Percentiles rank a stretch among this genome's conserved stretches.
These are phyloP conservation scores for Nephrocerus scutellatus DNA, from an alignment of 2,888 invertebrate genomes.

Conservation along the genomic window DNA sequence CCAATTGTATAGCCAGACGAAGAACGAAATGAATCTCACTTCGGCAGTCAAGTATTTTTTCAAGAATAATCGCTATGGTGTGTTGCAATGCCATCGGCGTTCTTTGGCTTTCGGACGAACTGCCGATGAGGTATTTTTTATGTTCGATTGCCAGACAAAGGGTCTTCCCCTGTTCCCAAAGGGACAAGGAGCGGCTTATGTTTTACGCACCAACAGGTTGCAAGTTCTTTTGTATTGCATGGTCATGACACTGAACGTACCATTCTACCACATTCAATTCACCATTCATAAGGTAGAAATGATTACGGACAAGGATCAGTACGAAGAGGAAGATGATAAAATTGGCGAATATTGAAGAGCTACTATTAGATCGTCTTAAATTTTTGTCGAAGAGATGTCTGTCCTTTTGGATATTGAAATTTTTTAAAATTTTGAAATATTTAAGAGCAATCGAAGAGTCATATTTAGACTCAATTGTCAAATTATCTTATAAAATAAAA, in stretches of 20 bases:
- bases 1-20: slow-evolving; percentile 50
- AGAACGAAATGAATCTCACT: slow-evolving; percentile 56
- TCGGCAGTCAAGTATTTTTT: slow-evolving; percentile 59
- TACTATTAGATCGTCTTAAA: too few species aligned
- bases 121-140: slow-evolving; percentile 53
- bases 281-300: slow-evolving; percentile 48
- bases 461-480: too few species aligned
- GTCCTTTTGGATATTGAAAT: too few species aligned
- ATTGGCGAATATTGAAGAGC: too few species aligned
- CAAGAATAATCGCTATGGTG: slow-evolving; percentile 51
- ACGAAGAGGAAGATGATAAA: slow-evolving; percentile 21
- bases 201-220: slow-evolving; percentile 55
- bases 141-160: slow-evolving; percentile 60
- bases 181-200: slow-evolving; percentile 54
- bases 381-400: too few species aligned
- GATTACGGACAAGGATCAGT: slow-evolving; percentile 26
- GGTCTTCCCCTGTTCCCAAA: slow-evolving; percentile 57
- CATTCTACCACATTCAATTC: slow-evolving; percentile 52
- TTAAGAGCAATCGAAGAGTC: too few species aligned
- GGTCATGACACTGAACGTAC: slow-evolving; percentile 55
- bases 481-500: too few species aligned
- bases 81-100: slow-evolving; percentile 52
- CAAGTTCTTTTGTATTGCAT: slow-evolving; percentile 59
- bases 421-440: too few species aligned
- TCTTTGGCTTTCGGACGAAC: slow-evolving; percentile 52